phyloP scores from a whole-genome alignment of 2,888 invertebrate genomes.

The Anorthoa munda region DNA sequence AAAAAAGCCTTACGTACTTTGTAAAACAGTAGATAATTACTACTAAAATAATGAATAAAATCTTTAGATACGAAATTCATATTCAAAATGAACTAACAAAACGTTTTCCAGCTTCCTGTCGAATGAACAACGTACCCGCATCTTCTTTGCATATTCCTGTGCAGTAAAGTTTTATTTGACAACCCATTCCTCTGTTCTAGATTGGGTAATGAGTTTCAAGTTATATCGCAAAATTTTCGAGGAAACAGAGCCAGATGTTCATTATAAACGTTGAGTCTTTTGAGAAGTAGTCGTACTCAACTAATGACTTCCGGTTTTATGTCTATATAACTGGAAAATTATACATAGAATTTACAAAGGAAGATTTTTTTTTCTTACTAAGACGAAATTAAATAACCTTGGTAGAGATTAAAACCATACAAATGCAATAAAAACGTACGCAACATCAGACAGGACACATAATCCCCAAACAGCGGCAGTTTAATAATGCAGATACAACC shows the following conservation, averaged over 20 bases:
- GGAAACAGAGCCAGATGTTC: conserved; percentile 7
- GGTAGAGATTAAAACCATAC: background rate
- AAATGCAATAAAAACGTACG: background rate
- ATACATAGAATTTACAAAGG: background rate
- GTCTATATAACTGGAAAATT: background rate
- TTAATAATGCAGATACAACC: conserved; percentile 59
- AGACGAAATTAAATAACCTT: background rate
- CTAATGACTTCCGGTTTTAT: conserved; percentile 16
- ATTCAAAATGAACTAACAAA: conserved; percentile 22
- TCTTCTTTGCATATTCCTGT: conserved; percentile 43
- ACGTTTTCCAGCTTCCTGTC: background rate
- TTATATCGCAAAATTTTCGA: conserved; percentile 24
- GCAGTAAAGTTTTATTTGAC: conserved; percentile 49
- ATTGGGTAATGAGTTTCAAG: conserved; percentile 16
- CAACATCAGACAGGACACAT: background rate
- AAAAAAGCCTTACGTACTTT: no score
- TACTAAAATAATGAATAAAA: background rate
- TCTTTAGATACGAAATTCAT: background rate
- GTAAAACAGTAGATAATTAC: no score
- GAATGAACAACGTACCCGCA: conserved; percentile 42
- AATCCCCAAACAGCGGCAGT: conserved; percentile 34
- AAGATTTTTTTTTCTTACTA: background rate
- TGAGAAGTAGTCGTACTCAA: background rate
- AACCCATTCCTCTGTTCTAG: conserved; percentile 4
- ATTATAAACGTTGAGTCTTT: conserved; percentile 8